Percentiles rank a stretch among this genome's conserved stretches.
Evolutionary conservation across 23 tunicate species (phyloP).

Genomic region (Diplosoma virens): DNA sequence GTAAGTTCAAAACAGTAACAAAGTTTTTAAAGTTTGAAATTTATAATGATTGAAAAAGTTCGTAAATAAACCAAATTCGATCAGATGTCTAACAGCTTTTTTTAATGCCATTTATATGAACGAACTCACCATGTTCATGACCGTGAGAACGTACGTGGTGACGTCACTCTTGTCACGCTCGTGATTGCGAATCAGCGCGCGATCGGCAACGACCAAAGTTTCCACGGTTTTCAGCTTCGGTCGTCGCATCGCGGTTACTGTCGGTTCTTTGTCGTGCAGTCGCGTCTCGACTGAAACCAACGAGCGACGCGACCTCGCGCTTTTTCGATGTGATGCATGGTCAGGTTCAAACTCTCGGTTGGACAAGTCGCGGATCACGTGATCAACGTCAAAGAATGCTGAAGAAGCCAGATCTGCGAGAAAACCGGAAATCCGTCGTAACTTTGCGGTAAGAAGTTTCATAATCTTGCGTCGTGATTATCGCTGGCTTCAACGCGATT

Average conservation of each 20-base stretch:
- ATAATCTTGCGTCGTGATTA: too few relatives aligned
- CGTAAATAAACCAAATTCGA: too few relatives aligned
- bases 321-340: not conserved
- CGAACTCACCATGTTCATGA: slow-evolving; percentile 92
- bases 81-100: too few relatives aligned
- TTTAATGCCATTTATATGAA: not conserved
- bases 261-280: not conserved
- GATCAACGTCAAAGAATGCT: slow-evolving; percentile 1
- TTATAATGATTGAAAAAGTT: too few relatives aligned
- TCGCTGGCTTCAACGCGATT: too few relatives aligned
- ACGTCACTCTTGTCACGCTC: slow-evolving; percentile 67
- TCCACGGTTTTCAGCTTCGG: slow-evolving; percentile 58
- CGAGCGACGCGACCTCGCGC: slow-evolving; percentile 1
- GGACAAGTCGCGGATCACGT: slow-evolving; percentile 38
- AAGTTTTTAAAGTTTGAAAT: too few relatives aligned
- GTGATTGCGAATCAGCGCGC: slow-evolving; percentile 66
- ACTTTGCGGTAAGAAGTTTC: too few relatives aligned
- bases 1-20: too few relatives aligned
- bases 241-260: not conserved
- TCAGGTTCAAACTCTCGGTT: slow-evolving; percentile 60
- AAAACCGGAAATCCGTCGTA: too few relatives aligned
- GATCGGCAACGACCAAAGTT: slow-evolving; percentile 91
- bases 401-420: slow-evolving; percentile 53
- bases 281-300: not conserved
- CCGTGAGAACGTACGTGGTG: slow-evolving; percentile 88